A percentile compares a stretch with the other conserved stretches of the same genome.
Evolutionary conservation across 2,888 invertebrate genomes (phyloP).

Genomic region (Embidobia sp.): DNA sequence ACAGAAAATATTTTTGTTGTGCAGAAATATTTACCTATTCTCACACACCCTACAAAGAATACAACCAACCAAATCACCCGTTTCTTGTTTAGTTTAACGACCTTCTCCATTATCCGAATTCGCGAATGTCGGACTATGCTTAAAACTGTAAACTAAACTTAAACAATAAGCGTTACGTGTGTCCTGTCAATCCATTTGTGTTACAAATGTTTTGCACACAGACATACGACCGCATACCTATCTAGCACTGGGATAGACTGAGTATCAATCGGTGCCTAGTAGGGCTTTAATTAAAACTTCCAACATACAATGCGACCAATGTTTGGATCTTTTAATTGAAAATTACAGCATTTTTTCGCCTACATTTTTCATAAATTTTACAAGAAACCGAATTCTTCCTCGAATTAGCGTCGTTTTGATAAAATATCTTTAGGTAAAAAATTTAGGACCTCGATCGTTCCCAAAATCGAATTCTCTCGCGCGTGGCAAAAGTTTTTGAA

Average conservation of each 20-base stretch:
- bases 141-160: neutral
- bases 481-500: neutral
- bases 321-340: no score
- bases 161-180: neutral
- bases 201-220: conserved; percentile 8
- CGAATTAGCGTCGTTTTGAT: no score
- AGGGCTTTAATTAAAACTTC: conserved; percentile 61
- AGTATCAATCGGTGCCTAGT: conserved; percentile 37
- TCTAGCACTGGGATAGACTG: conserved; percentile 38
- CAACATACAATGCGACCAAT: conserved; percentile 29
- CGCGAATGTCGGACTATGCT: neutral
- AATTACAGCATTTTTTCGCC: no score
- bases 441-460: no score
- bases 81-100: no score
- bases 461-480: no score
- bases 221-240: conserved; percentile 18
- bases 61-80: neutral
- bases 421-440: no score
- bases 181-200: no score
- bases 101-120: neutral
- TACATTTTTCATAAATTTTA: no score
- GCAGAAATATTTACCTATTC: no score
- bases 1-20: conserved; percentile 14
- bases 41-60: no score
- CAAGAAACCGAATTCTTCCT: no score